Percentiles rank a stretch among this genome's conserved stretches.
Evolutionary conservation across 2,888 invertebrate genomes (phyloP).

Genomic region (Argyra leucocephala): DNA sequence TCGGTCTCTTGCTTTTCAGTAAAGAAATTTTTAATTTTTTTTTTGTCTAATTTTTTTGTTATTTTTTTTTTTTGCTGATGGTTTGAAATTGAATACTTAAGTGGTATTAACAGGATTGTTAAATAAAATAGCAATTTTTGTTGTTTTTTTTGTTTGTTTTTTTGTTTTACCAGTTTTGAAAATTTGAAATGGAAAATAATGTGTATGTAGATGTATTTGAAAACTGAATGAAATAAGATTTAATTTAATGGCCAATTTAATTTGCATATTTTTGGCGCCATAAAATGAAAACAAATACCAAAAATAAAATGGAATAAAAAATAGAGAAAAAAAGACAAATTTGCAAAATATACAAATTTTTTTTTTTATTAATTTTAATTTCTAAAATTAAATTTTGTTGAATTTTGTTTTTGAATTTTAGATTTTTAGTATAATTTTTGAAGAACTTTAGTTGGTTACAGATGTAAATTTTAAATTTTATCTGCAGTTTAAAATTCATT

Average conservation of each 20-base stretch:
- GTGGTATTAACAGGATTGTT: conserved; percentile 4
- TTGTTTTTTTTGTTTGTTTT: not conserved
- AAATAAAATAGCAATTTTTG: not conserved
- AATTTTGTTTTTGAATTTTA: not conserved
- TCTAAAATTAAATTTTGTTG: not conserved
- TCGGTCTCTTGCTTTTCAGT: not conserved
- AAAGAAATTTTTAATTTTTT: not conserved
- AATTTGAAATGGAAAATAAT: not conserved
- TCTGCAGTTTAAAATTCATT: no score
- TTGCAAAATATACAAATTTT: not conserved
- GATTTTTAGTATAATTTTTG: not conserved
- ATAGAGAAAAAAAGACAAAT: not conserved
- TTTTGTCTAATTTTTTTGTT: not conserved
- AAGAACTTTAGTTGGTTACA: no score
- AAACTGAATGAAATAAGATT: not conserved
- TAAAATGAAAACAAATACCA: not conserved
- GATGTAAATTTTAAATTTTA: no score
- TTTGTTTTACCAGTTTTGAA: not conserved
- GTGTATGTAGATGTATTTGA: not conserved
- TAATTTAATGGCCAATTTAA: not conserved
- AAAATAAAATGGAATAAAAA: not conserved
- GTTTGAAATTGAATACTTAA: conserved; percentile 1
- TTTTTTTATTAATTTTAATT: not conserved
- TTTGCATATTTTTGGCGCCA: conserved; percentile 6
- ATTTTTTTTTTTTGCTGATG: not conserved